Evolutionary conservation across 2,888 invertebrate species (phyloP).

Genomic region (Torymus tubicola): DNA sequence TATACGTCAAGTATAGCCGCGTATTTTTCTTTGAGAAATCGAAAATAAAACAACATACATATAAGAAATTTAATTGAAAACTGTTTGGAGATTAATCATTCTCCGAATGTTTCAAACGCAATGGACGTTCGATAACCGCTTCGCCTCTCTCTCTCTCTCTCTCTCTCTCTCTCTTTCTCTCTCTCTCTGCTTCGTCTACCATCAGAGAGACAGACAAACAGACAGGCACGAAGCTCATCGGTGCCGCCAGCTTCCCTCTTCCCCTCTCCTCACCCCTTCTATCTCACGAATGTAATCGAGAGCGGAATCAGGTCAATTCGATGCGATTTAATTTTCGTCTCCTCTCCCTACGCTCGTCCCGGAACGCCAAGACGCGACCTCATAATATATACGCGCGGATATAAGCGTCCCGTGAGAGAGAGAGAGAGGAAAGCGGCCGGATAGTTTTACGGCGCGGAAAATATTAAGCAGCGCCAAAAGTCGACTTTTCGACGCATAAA

Average conservation of each 20-base stretch:
- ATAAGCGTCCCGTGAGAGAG: conserved; percentile 19
- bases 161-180: too few relatives aligned
- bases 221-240: too few relatives aligned
- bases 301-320: conserved; percentile 55
- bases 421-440: background rate
- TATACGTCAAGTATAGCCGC: too few relatives aligned
- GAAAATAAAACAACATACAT: too few relatives aligned
- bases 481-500: conserved; percentile 43
- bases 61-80: too few relatives aligned
- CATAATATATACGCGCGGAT: background rate
- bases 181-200: too few relatives aligned
- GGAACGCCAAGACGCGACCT: conserved; percentile 16
- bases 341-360: background rate
- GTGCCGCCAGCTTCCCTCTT: too few relatives aligned
- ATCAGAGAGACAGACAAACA: too few relatives aligned
- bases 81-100: background rate
- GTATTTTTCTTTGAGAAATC: too few relatives aligned
- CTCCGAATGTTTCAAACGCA: background rate
- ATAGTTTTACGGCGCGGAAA: conserved; percentile 35
- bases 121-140: background rate
- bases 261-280: background rate
- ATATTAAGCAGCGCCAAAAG: conserved; percentile 32
- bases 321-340: conserved; percentile 57
- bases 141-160: too few relatives aligned
- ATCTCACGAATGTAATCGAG: conserved; percentile 50